Evolutionary conservation across 2,113 vertebrate species (phyloP), one percentile per base, ranked within the genome.

Genomic region (Hylia prasina): DNA sequence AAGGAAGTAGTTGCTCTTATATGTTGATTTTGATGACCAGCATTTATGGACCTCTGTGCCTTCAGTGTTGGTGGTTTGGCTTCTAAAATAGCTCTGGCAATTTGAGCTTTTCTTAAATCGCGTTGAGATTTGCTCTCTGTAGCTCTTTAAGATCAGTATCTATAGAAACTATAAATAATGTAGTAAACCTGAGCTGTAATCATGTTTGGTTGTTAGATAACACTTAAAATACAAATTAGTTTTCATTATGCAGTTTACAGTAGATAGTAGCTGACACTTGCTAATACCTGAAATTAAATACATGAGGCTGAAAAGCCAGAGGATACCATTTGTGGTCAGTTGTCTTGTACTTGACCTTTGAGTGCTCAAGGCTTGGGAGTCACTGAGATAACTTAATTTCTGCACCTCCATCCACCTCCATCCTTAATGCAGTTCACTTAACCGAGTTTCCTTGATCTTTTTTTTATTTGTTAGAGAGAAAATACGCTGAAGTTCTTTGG

Each of bases 401-500:
- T 76, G 13, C n/a, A 42, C 13, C 24, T 72, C 33, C 15, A 25
- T 57, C 33, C n/a, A 42, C 13, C 24, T 72, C 33, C 15, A 25
- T 57, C 33, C 16, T 47, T 57, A 45, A 27, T 30, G 21, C 35
- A 39, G 53, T 24, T 92, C 48, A 20, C n/a, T 64, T 22, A 44
- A 37, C 6, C 77, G 53, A 18, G 58, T 21, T 78, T 71, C 44
- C 33, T 70, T 53, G 5, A 9, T 10, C 2, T 27, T 25, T 68
- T 24, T 22, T 71, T 30, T 1, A 6, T 7, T 21, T 17, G 25
- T 51, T 60, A 99, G 99, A 98, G 28, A 57, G 99, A 99, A 37
- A 98, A 98, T 47, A 98, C 88, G 37, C 86, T 98, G 35, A 97
- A 83, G 33, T 45, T 99, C 19, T 98, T 99, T 25, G 98, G 95